A percentile compares a stretch with the other conserved stretches of the same genome.
Evolutionary conservation across 2,797 vertebrate species (phyloP).

Genomic region (Novumbra hubbsi): DNA sequence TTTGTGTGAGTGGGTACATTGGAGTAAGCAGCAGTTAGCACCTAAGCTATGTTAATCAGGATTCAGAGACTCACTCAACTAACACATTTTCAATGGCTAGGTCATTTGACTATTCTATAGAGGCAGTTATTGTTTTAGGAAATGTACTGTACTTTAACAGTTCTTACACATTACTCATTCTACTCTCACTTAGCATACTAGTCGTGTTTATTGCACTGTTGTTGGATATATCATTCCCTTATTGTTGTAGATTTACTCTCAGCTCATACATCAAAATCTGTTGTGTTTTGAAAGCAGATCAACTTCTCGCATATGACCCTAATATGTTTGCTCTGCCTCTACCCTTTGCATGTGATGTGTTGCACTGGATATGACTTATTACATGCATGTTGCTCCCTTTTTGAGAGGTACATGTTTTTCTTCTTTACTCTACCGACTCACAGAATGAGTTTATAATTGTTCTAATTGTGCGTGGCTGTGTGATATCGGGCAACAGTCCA

Average conservation of each 20-base stretch:
- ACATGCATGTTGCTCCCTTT: background rate
- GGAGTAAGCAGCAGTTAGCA: background rate
- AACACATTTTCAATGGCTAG: background rate
- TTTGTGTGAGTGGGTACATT: background rate
- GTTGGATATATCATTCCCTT: background rate
- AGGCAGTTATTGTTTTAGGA: background rate
- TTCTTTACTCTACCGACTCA: background rate
- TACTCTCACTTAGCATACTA: background rate
- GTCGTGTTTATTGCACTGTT: background rate
- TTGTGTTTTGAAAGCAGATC: background rate
- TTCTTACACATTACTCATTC: background rate
- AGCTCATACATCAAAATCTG: background rate
- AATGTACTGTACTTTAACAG: background rate
- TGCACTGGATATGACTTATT: background rate
- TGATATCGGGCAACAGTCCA: background rate
- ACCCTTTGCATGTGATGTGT: background rate
- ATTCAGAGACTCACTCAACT: background rate
- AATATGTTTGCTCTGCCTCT: background rate
- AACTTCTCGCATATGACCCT: background rate
- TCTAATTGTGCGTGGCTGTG: background rate
- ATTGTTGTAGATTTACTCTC: background rate
- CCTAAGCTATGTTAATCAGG: background rate
- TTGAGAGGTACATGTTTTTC: background rate
- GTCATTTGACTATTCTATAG: background rate
- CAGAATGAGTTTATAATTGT: background rate